Base-by-base conservation (phyloP, 2,113 vertebrate species). In the Platichthys stellatus region DNA sequence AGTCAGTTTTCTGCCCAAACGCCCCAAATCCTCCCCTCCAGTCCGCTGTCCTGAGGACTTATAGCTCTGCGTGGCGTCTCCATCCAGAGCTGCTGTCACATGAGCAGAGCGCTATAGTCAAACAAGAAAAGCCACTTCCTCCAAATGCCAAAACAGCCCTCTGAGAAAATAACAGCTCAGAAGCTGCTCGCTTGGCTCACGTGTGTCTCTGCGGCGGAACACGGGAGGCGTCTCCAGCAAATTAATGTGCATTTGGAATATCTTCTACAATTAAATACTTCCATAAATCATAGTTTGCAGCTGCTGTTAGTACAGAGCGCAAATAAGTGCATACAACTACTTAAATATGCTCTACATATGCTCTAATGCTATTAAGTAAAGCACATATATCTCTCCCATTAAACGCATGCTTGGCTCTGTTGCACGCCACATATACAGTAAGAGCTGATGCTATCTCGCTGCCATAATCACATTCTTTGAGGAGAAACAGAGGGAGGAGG, bases 41-140 rank as follows among this genome's bases (percentile, higher is more conserved):
- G 78, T 51, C 60, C 2, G 1, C 57, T 13, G 69, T 76, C 80
- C 69, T 61, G 43, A 81, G 87, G 86, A 92, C 88, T 93, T 90
- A 85, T 71, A 72, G 86, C 63, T 23, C 74, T 81, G 85, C 43
- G 64, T 65, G 63, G 80, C 78, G 28, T 63, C 77, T 76, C 76
- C 68, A 60, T 69, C 81, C 83, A 59, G 18, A 40, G 57, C 28
- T 60, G 69, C 54, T 57, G 80, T 84, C 75, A 81, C 83, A 81
- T 12, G 18, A 85, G 80, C 59, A 54, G 26, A 76, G 62, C 57
- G 45, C 84, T 71, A 13, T 13, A 79, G 84, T 76, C 89, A 88
- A 89, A 92, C 90, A 86, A 85, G 85, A 86, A 86, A 84, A 88
- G 84, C 75, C 62, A 87, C 84, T 91, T 91, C 85, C 80, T 88